Evolutionary conservation across 2,888 invertebrate species (phyloP).

Genomic region (Drosophila seclusa): DNA sequence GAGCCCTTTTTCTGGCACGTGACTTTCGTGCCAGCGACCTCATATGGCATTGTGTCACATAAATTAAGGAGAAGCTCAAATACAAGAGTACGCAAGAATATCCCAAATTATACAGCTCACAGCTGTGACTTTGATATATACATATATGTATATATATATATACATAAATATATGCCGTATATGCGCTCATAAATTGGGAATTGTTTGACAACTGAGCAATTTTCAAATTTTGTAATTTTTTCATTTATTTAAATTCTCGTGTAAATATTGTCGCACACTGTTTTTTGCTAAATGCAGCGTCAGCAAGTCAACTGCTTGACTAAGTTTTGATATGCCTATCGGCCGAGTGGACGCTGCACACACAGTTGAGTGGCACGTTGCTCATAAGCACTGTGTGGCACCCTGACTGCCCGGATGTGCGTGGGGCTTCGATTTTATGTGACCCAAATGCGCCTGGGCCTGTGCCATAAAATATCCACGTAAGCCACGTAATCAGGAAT

Average conservation of each 20-base stretch:
- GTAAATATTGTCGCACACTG: slow-evolving; percentile 32
- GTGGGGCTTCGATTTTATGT: slow-evolving; percentile 9
- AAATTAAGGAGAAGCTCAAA: slow-evolving; percentile 46
- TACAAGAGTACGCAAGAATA: slow-evolving; percentile 26
- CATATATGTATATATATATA: background rate
- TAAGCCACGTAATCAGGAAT: slow-evolving; percentile 9
- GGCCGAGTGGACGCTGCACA: background rate
- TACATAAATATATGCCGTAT: background rate
- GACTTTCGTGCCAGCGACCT: slow-evolving; percentile 48
- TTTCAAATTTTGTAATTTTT: slow-evolving; percentile 36
- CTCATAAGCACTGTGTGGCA: slow-evolving; percentile 46
- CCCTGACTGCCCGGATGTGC: background rate
- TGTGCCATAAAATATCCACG: slow-evolving; percentile 26
- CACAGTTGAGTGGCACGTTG: slow-evolving; percentile 23
- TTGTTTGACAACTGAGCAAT: slow-evolving; percentile 18
- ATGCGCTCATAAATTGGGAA: slow-evolving; percentile 32
- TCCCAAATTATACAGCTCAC: slow-evolving; percentile 38
- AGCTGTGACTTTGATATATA: slow-evolving; percentile 27
- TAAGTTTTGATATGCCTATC: slow-evolving; percentile 9
- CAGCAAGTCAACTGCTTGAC: slow-evolving; percentile 46
- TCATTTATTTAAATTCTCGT: slow-evolving; percentile 26
- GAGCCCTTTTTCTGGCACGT: slow-evolving; percentile 48
- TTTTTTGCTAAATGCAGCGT: slow-evolving; percentile 29
- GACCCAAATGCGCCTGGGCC: slow-evolving; percentile 21
- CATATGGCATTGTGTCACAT: slow-evolving; percentile 45